phyloP scores from a whole-genome alignment of 2,888 invertebrate genomes.

The Dioctria linearis region DNA sequence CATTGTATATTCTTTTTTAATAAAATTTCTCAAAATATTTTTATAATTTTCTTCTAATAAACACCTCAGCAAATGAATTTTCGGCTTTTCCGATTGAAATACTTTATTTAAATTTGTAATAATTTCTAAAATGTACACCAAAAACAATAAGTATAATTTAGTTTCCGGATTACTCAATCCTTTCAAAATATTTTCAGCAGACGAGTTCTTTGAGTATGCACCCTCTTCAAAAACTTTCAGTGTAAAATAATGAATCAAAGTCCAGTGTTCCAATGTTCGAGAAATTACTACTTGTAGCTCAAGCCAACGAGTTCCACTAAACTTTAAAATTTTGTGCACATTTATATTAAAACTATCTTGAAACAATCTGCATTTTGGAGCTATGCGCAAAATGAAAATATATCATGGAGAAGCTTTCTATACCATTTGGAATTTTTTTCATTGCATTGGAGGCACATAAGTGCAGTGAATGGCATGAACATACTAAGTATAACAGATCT shows the following conservation, averaged over 20 bases:
- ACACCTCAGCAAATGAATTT: neutral
- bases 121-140: too few species aligned
- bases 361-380: conserved; percentile 7
- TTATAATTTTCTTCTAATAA: conserved; percentile 1
- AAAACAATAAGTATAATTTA: too few species aligned
- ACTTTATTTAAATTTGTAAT: neutral
- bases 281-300: too few species aligned
- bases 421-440: neutral
- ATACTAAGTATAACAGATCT: conserved; percentile 1
- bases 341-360: conserved; percentile 14
- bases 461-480: conserved; percentile 10
- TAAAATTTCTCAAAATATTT: conserved; percentile 5
- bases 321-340: conserved; percentile 15
- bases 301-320: conserved; percentile 5
- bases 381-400: conserved; percentile 8
- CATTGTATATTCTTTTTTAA: conserved; percentile 1
- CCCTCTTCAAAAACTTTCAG: too few species aligned
- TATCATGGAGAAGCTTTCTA: too few species aligned
- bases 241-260: too few species aligned
- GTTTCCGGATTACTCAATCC: too few species aligned
- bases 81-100: neutral
- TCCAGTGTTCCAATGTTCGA: too few species aligned
- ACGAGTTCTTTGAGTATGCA: too few species aligned
- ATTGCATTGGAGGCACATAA: conserved; percentile 7
- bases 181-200: too few species aligned